Evolutionary conservation across 2,888 invertebrate genomes (phyloP), one percentile per base, ranked within the genome.

Genomic region (Pheosia tremula): DNA sequence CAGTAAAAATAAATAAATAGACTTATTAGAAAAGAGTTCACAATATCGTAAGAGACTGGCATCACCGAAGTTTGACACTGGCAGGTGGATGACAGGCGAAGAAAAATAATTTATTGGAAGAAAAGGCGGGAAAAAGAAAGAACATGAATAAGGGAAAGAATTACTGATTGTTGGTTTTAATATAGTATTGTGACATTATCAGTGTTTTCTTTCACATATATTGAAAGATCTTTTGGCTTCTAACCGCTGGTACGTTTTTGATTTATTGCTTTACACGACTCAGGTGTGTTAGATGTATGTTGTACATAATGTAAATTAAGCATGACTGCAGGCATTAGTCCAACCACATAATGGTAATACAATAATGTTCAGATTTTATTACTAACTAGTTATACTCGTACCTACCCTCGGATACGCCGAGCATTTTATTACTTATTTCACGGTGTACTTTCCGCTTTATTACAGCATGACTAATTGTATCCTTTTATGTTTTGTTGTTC

Each of bases 221-320:
- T 47, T 11, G 47, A n/a, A 47, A n/a, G 47, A n/a, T 4, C n/a
- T 47, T 11, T 73, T 76, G 74, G 65, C 65, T 63, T 47, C 6
- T 1, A 38, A 13, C 45, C 10, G 50, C 52, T 62, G 24, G 24
- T 24, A 24, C 24, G 1, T 24, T 24, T 24, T 24, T n/a, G 43
- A 63, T 68, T 67, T 61, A 75, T 66, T 61, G 9, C 7, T 50
- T 24, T n/a, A 57, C 57, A 63, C 60, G 55, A 24, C 10, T 60
- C 43, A 62, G 11, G 56, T 61, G 56, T 64, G 59, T 69, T 57
- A 5, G n/a, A 47, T 54, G 4, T 41, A 8, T 24, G 58, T n/a
- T 58, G 50, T 50, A 3, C 10, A 69, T 69, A 61, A 49, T n/a
- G 36, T 62, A 54, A 39, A 53, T 49, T 41, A 58, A 43, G 52